Percentiles rank a stretch among this genome's conserved stretches.
Conservation (phyloP, 2,888 invertebrate genomes). For the Leptopterna dolabrata region DNA sequence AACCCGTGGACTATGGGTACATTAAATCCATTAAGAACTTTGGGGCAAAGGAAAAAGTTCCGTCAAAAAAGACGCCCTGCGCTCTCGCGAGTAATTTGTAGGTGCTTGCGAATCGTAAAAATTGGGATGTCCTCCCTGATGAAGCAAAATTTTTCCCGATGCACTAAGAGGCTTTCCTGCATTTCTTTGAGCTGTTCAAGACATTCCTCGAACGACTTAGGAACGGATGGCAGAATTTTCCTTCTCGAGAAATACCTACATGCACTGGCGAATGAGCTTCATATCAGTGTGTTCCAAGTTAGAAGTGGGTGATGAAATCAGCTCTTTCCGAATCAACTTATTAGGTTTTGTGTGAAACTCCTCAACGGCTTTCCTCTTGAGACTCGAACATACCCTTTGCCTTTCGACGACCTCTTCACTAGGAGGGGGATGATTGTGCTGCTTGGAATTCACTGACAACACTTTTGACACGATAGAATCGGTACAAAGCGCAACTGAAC, state of each 20-base stretch:
- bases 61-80: not conserved
- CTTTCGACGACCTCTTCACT: too few relatives aligned
- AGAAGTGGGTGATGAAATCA: not conserved
- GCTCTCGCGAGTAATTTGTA: too few relatives aligned
- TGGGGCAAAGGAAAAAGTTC: constrained; percentile 31
- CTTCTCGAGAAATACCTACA: not conserved
- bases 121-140: constrained; percentile 9
- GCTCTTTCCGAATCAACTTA: constrained; percentile 18
- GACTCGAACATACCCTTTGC: too few relatives aligned
- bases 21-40: constrained; percentile 16
- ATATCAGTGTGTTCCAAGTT: too few relatives aligned
- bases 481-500: too few relatives aligned
- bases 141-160: constrained; percentile 13
- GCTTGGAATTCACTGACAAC: too few relatives aligned
- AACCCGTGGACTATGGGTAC: not conserved
- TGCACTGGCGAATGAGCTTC: constrained; percentile 21
- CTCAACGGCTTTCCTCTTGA: too few relatives aligned
- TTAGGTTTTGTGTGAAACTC: constrained; percentile 12
- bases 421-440: too few relatives aligned
- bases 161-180: not conserved
- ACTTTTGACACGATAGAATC: too few relatives aligned
- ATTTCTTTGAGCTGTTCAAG: constrained; percentile 24
- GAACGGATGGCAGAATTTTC: not conserved
- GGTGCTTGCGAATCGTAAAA: constrained; percentile 18
- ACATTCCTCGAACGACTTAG: not conserved